Conservation (phyloP, 92 coral and sea anemone species). For the Chrysogorgia sp. region DNA sequence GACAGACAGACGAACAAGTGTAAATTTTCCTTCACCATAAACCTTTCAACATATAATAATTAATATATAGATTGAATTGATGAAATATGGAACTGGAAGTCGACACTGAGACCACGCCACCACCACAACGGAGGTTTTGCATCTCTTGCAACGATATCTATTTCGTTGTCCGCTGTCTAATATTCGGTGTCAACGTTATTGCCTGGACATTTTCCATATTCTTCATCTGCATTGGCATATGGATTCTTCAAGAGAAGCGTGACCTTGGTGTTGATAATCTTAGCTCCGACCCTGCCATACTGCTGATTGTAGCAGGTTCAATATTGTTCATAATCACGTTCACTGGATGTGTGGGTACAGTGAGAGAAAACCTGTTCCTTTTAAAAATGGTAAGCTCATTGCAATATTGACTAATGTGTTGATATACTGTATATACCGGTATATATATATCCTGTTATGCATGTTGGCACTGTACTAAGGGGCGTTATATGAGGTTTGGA, state of each 20-base stretch:
- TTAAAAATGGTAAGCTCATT: conserved; percentile 70
- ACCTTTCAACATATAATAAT: neutral
- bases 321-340: conserved; percentile 79
- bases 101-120: neutral
- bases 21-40: neutral
- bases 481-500: neutral
- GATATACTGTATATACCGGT: too few species aligned
- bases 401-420: neutral
- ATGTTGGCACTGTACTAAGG: neutral
- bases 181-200: conserved; percentile 30
- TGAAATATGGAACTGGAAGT: neutral
- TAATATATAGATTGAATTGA: neutral
- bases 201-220: conserved; percentile 49
- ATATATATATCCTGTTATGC: neutral
- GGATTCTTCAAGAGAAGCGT: conserved; percentile 85
- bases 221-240: conserved; percentile 83
- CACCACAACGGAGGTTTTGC: conserved; percentile 6
- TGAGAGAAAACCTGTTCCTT: conserved; percentile 84
- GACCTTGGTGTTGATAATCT: conserved; percentile 70
- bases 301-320: conserved; percentile 70
- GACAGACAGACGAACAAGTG: too few species aligned
- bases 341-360: conserved; percentile 91
- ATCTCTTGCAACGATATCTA: conserved; percentile 8
- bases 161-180: conserved; percentile 4
- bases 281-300: conserved; percentile 80